These are phyloP conservation scores for Drosophila subsilvestris DNA, from an alignment of 2,888 invertebrate genomes.

Conservation along the genomic window DNA sequence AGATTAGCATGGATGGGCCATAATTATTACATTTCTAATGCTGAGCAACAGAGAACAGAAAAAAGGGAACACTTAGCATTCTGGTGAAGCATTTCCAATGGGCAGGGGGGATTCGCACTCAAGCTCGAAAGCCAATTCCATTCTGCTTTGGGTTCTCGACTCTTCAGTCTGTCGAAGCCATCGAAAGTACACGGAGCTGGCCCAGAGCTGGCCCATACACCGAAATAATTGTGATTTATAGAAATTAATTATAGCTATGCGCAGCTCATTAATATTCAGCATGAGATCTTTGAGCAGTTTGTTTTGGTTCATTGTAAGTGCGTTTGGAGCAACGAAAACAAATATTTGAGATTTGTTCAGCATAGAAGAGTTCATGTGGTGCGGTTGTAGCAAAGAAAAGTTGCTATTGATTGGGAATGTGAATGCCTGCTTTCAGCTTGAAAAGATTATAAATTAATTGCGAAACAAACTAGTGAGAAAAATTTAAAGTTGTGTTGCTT, in stretches of 20 bases:
- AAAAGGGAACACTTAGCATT: conserved; percentile 49
- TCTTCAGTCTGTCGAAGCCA: conserved; percentile 57
- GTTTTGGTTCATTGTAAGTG: conserved; percentile 61
- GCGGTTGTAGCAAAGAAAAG: not conserved
- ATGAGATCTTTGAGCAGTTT: conserved; percentile 48
- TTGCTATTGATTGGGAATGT: not conserved
- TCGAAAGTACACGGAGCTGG: conserved; percentile 63
- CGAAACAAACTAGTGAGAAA: not conserved
- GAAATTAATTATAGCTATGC: not conserved
- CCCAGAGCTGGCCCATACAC: conserved; percentile 9
- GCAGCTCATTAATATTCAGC: conserved; percentile 56
- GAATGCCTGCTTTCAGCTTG: not conserved
- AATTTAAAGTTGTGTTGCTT: not conserved
- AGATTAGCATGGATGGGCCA: conserved; percentile 34
- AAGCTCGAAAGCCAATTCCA: conserved; percentile 2
- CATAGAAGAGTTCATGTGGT: not conserved
- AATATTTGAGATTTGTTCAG: not conserved
- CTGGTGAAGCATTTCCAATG: conserved; percentile 56
- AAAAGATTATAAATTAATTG: not conserved
- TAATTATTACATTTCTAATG: conserved; percentile 10
- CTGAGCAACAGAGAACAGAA: not conserved
- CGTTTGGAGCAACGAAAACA: not conserved
- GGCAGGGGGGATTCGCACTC: conserved; percentile 31
- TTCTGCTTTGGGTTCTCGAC: conserved; percentile 33
- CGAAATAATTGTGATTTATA: conserved; percentile 28